Conservation (phyloP, 2,888 invertebrate genomes). For the Drosophila phalerata region DNA sequence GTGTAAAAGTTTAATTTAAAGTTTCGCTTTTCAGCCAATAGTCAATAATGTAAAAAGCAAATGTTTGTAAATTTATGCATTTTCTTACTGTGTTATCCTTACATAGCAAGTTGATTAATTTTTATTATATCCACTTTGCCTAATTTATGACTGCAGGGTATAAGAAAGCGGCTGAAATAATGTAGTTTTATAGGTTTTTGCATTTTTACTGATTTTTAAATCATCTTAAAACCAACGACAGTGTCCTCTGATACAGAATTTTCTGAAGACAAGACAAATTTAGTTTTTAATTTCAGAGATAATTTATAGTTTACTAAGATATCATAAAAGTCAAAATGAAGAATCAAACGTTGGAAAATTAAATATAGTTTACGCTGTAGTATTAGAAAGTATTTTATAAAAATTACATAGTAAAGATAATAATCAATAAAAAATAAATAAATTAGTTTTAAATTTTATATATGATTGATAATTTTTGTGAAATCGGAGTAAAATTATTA, state of each 20-base stretch:
- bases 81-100: not conserved
- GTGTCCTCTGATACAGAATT: too few relatives aligned
- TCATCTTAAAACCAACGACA: too few relatives aligned
- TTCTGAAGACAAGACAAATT: conserved; percentile 11
- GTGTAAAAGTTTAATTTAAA: conserved; percentile 2
- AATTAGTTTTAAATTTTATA: too few relatives aligned
- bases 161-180: not conserved
- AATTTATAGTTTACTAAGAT: not conserved
- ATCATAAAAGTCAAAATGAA: not conserved
- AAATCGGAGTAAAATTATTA: too few relatives aligned
- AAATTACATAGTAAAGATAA: too few relatives aligned
- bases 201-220: not conserved
- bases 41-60: not conserved
- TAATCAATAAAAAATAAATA: too few relatives aligned
- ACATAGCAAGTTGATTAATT: not conserved
- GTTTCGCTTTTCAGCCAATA: not conserved
- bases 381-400: too few relatives aligned
- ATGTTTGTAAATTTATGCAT: not conserved
- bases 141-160: not conserved
- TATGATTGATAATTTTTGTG: too few relatives aligned
- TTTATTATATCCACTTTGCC: not conserved
- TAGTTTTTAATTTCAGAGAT: conserved; percentile 10
- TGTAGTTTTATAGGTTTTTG: too few relatives aligned
- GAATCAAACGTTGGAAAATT: not conserved
- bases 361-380: not conserved